Percentiles rank a stretch among this genome's conserved stretches.
Evolutionary conservation across 2,797 vertebrate genomes (phyloP).

Genomic region (Lithobates pipiens): DNA sequence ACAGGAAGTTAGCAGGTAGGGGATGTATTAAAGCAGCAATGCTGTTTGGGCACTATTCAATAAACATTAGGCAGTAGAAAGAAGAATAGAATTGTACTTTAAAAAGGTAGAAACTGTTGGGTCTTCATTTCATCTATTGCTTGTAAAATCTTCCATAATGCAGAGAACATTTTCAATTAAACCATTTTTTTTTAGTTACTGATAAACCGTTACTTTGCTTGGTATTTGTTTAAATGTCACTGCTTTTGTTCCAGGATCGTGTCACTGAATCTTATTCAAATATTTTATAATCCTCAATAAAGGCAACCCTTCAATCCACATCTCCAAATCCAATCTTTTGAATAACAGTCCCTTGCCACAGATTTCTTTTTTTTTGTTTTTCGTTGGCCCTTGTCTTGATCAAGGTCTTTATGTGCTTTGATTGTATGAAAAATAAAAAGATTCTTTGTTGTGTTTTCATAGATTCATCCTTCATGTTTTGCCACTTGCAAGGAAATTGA

Average conservation of each 20-base stretch:
- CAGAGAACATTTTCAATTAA: neutral
- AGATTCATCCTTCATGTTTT: neutral
- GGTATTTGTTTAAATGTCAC: neutral
- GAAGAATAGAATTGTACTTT: neutral
- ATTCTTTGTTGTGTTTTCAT: neutral
- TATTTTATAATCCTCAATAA: neutral
- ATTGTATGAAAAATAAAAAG: neutral
- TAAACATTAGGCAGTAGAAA: constrained; percentile 25
- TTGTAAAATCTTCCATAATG: neutral
- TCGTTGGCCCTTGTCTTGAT: neutral
- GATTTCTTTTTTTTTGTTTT: neutral
- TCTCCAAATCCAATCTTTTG: neutral
- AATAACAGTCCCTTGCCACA: neutral
- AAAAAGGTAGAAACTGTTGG: neutral
- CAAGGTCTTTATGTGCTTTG: neutral
- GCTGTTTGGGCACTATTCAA: neutral
- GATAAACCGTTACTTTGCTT: neutral
- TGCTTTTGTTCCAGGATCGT: neutral
- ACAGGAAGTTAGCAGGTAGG: neutral
- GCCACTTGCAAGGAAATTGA: neutral
- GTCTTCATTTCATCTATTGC: neutral
- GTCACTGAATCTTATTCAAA: neutral
- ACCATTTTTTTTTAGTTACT: neutral
- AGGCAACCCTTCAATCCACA: neutral
- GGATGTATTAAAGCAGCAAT: neutral